Percentiles rank a stretch among this genome's conserved stretches.
Conservation (phyloP, 2,888 invertebrate species). For the Cataglyphis altisquamis region DNA sequence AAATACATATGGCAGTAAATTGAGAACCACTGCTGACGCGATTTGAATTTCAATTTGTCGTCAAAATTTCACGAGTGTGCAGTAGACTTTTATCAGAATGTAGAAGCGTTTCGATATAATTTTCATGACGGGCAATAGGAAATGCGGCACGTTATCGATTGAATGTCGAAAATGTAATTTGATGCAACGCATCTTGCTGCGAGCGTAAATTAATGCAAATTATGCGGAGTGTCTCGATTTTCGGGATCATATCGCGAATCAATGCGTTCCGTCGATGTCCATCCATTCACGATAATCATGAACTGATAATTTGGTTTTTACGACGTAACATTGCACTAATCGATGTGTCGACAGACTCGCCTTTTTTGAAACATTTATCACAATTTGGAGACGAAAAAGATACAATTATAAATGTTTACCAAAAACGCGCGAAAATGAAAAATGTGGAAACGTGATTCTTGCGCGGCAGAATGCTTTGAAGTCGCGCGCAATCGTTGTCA, state of each 20-base stretch:
- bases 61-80: constrained; percentile 32
- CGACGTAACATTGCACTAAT: background rate
- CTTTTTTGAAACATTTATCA: background rate
- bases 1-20: background rate
- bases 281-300: background rate
- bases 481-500: constrained; percentile 29
- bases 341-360: background rate
- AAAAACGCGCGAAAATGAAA: background rate
- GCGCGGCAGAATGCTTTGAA: constrained; percentile 4
- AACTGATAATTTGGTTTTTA: constrained; percentile 11
- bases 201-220: constrained; percentile 45
- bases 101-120: constrained; percentile 43
- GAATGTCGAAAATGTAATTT: constrained; percentile 48
- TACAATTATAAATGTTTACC: background rate
- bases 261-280: background rate
- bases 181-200: constrained; percentile 44
- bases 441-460: background rate
- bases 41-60: constrained; percentile 56
- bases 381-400: background rate
- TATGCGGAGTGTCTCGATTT: constrained; percentile 24
- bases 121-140: constrained; percentile 31
- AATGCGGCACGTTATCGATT: constrained; percentile 35
- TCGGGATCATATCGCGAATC: background rate
- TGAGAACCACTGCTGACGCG: constrained; percentile 29
- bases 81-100: constrained; percentile 32